Percentiles rank a stretch among this genome's conserved stretches.
Evolutionary conservation across 2,888 invertebrate genomes (phyloP).

Genomic region (Cyclophora punctaria): DNA sequence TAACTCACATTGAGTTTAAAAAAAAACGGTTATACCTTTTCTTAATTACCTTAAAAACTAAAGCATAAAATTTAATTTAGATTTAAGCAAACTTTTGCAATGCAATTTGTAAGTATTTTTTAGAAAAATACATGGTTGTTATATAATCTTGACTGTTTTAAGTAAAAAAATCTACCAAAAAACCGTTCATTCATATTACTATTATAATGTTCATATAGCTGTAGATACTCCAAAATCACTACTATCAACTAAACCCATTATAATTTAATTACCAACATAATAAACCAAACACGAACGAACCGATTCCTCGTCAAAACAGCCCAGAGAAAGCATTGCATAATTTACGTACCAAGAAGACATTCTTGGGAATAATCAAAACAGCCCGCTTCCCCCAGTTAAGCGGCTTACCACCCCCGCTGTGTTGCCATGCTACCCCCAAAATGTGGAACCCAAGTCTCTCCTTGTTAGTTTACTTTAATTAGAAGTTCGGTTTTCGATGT

Average conservation of each 20-base stretch:
- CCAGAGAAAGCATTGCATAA: conserved; percentile 57
- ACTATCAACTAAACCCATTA: conserved; percentile 1
- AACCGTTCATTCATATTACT: too few species aligned
- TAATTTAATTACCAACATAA: conserved; percentile 3
- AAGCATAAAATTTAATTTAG: too few species aligned
- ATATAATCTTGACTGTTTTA: too few species aligned
- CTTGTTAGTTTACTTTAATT: conserved; percentile 71
- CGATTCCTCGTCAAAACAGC: conserved; percentile 39
- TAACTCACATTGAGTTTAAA: too few species aligned
- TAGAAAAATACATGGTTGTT: too few species aligned
- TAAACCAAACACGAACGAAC: conserved; percentile 27
- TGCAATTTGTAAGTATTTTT: too few species aligned
- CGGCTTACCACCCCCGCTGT: conserved; percentile 51
- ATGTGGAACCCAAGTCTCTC: conserved; percentile 51
- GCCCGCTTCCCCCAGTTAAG: conserved; percentile 55
- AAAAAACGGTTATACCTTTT: too few species aligned
- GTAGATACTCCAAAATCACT: too few species aligned
- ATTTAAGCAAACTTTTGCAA: too few species aligned
- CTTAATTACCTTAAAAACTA: too few species aligned
- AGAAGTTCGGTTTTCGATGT: conserved; percentile 59
- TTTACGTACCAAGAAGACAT: conserved; percentile 71
- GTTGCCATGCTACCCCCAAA: conserved; percentile 50
- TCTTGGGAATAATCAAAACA: conserved; percentile 74
- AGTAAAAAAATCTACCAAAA: too few species aligned
- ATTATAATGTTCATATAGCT: too few species aligned